These are phyloP conservation scores for Pipa parva DNA, from an alignment of 2,113 vertebrate genomes.

Conservation along the genomic window DNA sequence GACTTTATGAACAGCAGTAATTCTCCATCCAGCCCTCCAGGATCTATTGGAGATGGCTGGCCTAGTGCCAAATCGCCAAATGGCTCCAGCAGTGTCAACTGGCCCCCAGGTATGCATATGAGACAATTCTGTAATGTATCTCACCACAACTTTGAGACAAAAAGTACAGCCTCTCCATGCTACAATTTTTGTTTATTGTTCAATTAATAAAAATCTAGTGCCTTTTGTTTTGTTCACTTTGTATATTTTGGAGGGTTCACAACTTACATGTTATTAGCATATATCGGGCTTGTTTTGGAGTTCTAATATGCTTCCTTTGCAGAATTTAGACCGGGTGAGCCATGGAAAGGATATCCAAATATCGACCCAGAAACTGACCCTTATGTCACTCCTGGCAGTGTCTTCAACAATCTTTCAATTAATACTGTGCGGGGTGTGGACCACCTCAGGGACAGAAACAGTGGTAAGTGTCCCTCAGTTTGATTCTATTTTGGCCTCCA, in stretches of 20 bases:
- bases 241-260: accelerated
- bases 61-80: slow-evolving; percentile 99
- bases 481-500: too few relatives aligned
- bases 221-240: accelerated
- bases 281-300: too few relatives aligned
- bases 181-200: too few relatives aligned
- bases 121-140: too few relatives aligned
- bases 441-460: slow-evolving; percentile 99
- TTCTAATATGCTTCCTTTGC: slow-evolving; percentile 1
- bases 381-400: slow-evolving; percentile 98
- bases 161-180: too few relatives aligned
- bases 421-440: slow-evolving; percentile 99
- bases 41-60: slow-evolving; percentile 95
- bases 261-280: accelerated
- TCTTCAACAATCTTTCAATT: slow-evolving; percentile 98
- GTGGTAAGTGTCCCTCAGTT: slow-evolving; percentile 65
- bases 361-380: slow-evolving; percentile 99
- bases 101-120: slow-evolving; percentile 83
- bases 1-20: slow-evolving; percentile 91
- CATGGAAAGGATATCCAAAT: slow-evolving; percentile 99
- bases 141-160: too few relatives aligned
- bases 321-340: slow-evolving; percentile 99
- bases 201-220: too few relatives aligned
- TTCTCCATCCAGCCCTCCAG: slow-evolving; percentile 92
- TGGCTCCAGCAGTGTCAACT: slow-evolving; percentile 92